Conservation (phyloP, 2,888 invertebrate species). For the Osedax fenrisi region DNA sequence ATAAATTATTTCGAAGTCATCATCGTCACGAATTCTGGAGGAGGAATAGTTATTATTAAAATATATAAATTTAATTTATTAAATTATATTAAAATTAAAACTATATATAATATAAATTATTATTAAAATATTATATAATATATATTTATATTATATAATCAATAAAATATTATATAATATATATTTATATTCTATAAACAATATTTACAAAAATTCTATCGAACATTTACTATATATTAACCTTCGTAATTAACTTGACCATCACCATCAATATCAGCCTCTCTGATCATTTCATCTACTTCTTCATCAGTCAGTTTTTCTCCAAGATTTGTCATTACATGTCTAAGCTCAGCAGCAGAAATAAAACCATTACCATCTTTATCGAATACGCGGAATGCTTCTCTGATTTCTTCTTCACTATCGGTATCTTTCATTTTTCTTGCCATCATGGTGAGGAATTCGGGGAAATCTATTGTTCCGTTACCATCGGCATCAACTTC, state of each 20-base stretch:
- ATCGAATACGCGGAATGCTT: conserved; percentile 94
- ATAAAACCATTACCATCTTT: conserved; percentile 99
- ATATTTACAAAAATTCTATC: too few relatives aligned
- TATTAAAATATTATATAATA: too few relatives aligned
- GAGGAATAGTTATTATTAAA: conserved; percentile 3
- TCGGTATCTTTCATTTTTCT: conserved; percentile 99
- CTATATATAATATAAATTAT: too few relatives aligned
- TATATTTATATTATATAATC: too few relatives aligned
- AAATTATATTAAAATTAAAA: background rate
- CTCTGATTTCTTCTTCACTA: conserved; percentile 93
- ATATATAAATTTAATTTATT: background rate
- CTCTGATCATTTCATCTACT: conserved; percentile 97
- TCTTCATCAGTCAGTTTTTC: conserved; percentile 98
- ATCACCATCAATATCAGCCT: conserved; percentile 96
- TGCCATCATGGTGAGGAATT: conserved; percentile 99
- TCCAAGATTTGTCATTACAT: conserved; percentile 98
- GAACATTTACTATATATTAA: conserved; percentile 32
- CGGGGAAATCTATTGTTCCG: conserved; percentile 98
- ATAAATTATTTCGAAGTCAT: conserved; percentile 36
- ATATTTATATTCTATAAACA: too few relatives aligned
- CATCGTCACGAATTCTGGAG: conserved; percentile 40
- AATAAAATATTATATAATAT: too few relatives aligned
- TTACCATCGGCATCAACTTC: conserved; percentile 93
- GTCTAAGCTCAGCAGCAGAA: conserved; percentile 89
- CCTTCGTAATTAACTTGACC: conserved; percentile 95